Base-by-base conservation (phyloP, 1,140 invertebrate genomes). In the Schlechtendalia chinensis region DNA sequence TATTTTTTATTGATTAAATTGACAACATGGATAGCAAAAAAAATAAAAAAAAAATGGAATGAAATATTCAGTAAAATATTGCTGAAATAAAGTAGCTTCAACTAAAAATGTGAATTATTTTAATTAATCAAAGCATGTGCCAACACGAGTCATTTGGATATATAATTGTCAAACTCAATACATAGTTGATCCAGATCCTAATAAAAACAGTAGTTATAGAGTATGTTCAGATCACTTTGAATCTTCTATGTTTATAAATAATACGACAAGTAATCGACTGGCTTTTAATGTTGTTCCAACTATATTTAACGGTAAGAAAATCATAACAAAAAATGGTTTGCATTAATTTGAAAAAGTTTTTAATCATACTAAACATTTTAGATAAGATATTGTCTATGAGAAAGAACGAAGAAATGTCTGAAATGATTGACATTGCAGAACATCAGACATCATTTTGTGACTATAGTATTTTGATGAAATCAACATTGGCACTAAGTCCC, bases 241-340 rank as follows among this genome's bases (percentile, higher is more conserved):
- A 22, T 5, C 59, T 27, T 67, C 19, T 39, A 39, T 67, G 63
- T 45, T 67, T 32, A 67, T 45, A 11, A 65, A 65, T 12, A 67
- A 16, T 5, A 61, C 58, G 27, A 45, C 17, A 8, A 67, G 63
- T 5, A 67, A 67, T 5, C 17, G 19, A 67, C 45, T 67, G 19
- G 32, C 17, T 67, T 67, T 67, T 67, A 39, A 67, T 67, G 63
- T 19, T 45, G 19, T 65, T 65, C 32, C 63, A 65, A 65, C 63
- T n/a, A 65, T 65, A 39, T 65, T 65, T 65, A 65, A 67, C 19
- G 19, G 32, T 67, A 22, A 67, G 5, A 77, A 45, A 32, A 22
- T n/a, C 8, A 29, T 27, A 61, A 27, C 27, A 16, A 56, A 56
- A 56, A 56, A 4, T 45, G 10, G 4, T 45, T 45, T 45, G 39